A percentile compares a stretch with the other conserved stretches of the same genome.
Evolutionary conservation across 2,797 vertebrate species (phyloP).

Genomic region (Neomorphus geoffroyi): DNA sequence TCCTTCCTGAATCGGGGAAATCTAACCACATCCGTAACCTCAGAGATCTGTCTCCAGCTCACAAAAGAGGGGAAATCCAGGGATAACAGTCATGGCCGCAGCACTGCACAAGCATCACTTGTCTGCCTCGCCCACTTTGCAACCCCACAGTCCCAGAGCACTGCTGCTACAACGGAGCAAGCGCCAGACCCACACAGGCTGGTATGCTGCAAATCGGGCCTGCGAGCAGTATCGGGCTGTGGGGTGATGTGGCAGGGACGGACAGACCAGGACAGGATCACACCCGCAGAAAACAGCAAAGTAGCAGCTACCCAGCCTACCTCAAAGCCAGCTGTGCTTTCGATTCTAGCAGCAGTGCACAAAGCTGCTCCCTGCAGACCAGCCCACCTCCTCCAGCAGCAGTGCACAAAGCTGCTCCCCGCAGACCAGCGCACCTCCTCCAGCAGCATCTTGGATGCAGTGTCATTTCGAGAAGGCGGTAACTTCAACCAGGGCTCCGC

Average conservation of each 20-base stretch:
- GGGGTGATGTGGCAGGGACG: neutral
- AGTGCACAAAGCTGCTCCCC: neutral
- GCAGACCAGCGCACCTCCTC: neutral
- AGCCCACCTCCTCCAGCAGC: neutral
- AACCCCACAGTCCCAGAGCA: neutral
- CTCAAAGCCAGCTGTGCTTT: slow-evolving; percentile 12
- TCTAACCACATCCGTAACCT: rapidly evolving
- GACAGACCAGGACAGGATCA: neutral
- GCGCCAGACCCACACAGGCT: rapidly evolving
- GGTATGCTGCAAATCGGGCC: rapidly evolving
- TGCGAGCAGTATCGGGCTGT: rapidly evolving
- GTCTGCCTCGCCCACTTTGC: neutral
- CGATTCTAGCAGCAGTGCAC: neutral
- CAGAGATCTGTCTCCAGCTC: neutral
- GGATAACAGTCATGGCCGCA: slow-evolving; percentile 16
- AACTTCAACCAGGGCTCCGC: neutral
- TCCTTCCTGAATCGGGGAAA: neutral
- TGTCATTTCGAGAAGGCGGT: neutral
- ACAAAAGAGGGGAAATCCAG: neutral
- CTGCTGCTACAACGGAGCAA: neutral
- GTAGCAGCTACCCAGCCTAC: neutral
- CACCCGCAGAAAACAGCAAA: neutral
- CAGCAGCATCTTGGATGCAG: neutral
- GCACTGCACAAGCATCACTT: neutral
- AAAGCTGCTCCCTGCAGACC: neutral